Base-by-base conservation (phyloP, 2,888 invertebrate species). In the Eupsilia transversa region DNA sequence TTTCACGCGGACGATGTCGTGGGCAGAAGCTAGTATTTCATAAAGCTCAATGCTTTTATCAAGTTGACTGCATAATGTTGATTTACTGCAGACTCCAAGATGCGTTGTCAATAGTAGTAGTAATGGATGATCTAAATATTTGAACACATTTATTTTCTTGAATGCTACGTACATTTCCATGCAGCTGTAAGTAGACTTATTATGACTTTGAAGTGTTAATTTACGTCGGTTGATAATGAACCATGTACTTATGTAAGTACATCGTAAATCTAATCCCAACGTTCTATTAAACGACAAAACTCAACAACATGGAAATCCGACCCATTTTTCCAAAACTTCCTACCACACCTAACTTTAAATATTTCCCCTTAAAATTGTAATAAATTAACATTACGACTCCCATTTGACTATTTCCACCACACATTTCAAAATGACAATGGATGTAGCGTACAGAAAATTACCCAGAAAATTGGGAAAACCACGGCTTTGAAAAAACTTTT, bases 391-490 rank as follows among this genome's bases (percentile, higher is more conserved):
- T 83, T 82, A 85, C 85, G 87, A 85, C 86, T 86, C 88, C 89
- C 86, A 89, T 89, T 90, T 89, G 87, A 90, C 91, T 91, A 91
- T 91, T 91, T 91, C 91, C 89, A 88, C 89, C 91, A 90, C 91
- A 93, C 90, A 92, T 93, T 94, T 91, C 89, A 87, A 90, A 91
- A 90, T 91, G 91, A 93, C 93, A 92, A 93, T 92, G 89, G 91
- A 89, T 89, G 87, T 89, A 84, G 82, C 87, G 88, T 89, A 82
- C 82, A 83, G 89, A 87, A 89, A 90, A 91, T 90, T 89, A 88
- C 89, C 90, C 89, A 89, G 91, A 92, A 93, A 93, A 92, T 92
- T 92, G 90, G 88, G 89, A 87, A 91, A 93, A 90, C 90, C 91
- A 81, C 86, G 89, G 89, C 90, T 92, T 92, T 89, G 88, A 92